Conservation (phyloP, 92 coral and sea anemone species). For the Blastomussa wellsi region DNA sequence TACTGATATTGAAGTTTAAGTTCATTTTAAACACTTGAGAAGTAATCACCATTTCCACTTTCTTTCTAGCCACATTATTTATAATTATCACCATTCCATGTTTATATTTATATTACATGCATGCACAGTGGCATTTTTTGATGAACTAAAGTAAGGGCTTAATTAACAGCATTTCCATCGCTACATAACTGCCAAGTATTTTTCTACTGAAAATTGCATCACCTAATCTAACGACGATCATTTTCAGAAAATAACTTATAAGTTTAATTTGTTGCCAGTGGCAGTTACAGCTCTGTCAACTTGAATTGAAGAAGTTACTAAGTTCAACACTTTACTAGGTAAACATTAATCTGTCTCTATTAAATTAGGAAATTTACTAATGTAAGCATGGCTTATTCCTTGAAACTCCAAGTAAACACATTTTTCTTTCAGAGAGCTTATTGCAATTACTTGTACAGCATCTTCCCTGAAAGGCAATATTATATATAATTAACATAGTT, state of each 20-base stretch:
- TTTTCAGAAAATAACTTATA: conserved; percentile 12
- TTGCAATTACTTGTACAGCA: background rate
- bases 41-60: too few relatives aligned
- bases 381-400: too few relatives aligned
- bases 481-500: background rate
- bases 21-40: too few relatives aligned
- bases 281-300: background rate
- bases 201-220: background rate
- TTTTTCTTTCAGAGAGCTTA: conserved; percentile 9
- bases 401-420: conserved; percentile 1
- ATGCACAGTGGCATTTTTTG: conserved; percentile 19
- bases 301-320: conserved; percentile 1
- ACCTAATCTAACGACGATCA: conserved; percentile 4
- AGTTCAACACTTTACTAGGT: too few relatives aligned
- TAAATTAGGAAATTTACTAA: too few relatives aligned
- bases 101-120: conserved; percentile 14
- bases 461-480: background rate
- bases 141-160: conserved; percentile 12
- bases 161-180: conserved; percentile 11
- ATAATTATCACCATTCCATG: background rate
- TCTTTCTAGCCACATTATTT: too few relatives aligned
- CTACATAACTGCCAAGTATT: too few relatives aligned
- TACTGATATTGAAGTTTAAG: too few relatives aligned
- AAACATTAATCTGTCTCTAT: too few relatives aligned
- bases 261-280: conserved; percentile 10